Evolutionary conservation across 2,113 vertebrate species (phyloP).

Genomic region (Cairina moschata): DNA sequence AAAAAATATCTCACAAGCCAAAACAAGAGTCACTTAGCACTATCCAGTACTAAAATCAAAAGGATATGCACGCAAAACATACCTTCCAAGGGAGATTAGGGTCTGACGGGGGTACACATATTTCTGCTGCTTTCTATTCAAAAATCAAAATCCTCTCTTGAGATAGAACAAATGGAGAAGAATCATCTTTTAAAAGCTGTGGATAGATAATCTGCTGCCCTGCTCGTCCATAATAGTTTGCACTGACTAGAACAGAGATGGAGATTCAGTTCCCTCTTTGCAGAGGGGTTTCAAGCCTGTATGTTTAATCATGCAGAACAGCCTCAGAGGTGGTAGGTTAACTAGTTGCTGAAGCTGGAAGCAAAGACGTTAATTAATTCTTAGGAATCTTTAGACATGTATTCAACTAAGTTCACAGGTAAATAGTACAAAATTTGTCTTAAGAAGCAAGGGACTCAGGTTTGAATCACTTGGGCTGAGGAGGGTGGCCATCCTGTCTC

Average conservation of each 20-base stretch:
- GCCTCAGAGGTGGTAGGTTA: too few relatives aligned
- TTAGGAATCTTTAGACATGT: background rate
- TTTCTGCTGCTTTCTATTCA: background rate
- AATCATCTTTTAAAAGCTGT: background rate
- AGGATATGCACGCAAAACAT: background rate
- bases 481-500: background rate
- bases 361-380: background rate
- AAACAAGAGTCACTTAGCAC: background rate
- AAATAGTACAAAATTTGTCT: background rate
- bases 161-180: background rate
- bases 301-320: background rate
- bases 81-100: background rate
- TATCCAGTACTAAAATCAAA: background rate
- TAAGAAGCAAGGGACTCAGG: background rate
- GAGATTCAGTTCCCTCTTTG: background rate
- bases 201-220: background rate
- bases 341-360: background rate
- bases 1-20: background rate
- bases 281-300: background rate
- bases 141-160: background rate
- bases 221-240: background rate
- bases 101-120: background rate
- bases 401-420: fast-evolving
- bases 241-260: background rate
- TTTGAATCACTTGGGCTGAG: background rate